Conservation (phyloP, 2,888 invertebrate genomes). For the Leistus spinibarbis region DNA sequence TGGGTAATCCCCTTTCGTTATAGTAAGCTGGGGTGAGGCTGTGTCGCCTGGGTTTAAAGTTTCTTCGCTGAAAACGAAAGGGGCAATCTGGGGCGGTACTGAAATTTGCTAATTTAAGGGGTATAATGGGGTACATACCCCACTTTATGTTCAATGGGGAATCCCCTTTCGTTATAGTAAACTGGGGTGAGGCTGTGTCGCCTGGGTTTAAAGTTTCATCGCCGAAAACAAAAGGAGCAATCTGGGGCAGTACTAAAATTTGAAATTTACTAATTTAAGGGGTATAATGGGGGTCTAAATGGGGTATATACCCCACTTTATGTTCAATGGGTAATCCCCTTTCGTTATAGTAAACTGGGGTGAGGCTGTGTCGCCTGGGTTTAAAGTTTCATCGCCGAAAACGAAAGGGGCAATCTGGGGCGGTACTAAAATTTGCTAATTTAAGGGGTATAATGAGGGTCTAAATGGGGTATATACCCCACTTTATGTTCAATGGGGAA, state of each 20-base stretch:
- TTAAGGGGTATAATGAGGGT: constrained; percentile 50
- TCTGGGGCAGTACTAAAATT: constrained; percentile 58
- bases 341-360: no score
- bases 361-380: constrained; percentile 74
- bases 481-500: constrained; percentile 67
- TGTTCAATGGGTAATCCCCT: constrained; percentile 71
- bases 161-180: constrained; percentile 74
- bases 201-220: constrained; percentile 67
- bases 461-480: constrained; percentile 61
- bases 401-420: constrained; percentile 57
- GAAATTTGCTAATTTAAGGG: no score
- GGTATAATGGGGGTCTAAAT: no score
- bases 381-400: constrained; percentile 45
- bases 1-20: constrained; percentile 74
- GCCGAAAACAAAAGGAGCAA: no score
- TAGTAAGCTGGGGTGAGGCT: constrained; percentile 70
- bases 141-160: constrained; percentile 68
- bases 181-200: constrained; percentile 72
- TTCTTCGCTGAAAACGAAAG: constrained; percentile 63
- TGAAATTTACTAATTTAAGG: no score
- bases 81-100: constrained; percentile 62
- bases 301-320: no score
- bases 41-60: constrained; percentile 71
- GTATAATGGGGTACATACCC: no score
- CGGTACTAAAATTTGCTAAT: constrained; percentile 60